Base-by-base conservation (phyloP, 2,888 invertebrate genomes). In the Latheticus oryzae region DNA sequence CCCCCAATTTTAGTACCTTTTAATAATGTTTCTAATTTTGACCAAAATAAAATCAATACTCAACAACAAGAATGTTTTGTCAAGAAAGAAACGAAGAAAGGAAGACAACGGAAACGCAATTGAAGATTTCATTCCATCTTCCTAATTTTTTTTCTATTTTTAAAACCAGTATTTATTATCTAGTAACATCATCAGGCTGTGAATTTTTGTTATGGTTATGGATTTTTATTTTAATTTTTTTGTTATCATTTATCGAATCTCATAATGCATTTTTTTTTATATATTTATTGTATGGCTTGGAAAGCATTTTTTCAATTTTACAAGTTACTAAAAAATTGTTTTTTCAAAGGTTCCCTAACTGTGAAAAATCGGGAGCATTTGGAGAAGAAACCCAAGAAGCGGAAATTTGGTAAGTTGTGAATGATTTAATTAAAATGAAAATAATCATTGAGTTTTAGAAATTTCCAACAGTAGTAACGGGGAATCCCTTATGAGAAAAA, bases 1-100 rank as follows among this genome's bases (percentile, higher is more conserved):
- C 64, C 67, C 11, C 62, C 66, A 13, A 58, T 66, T 58, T 26
- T 69, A 23, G 37, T 66, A 47, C 68, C 65, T 21, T 63, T 65
- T 45, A 68, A 67, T 59, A 65, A 58, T 45, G 38, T 66, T 8
- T 11, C 47, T 8, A 32, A 26, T 26, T 32, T 38, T 15, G 38
- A 55, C 4, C 47, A 48, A 40, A 38, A 17, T 30, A 48, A 40
- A 32, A 11, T 24, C 11, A 38, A 28, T 13, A 7, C 15, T 8
- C 47, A 17, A 16, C 37, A 43, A 7, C 56, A 57, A 43, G 50
- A 50, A 17, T 51, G 12, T 28, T 40, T 12, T 11, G 32, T 50
- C 23, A 57, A 57, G 56, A 57, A 57, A 24, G 56, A 50, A 42
- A 35, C 2, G 7, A 57, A 35, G 38, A 42, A 40, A 43, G 13